These are phyloP conservation scores for Halichoeres trimaculatus DNA, from an alignment of 2,113 vertebrate genomes.

Conservation along the genomic window DNA sequence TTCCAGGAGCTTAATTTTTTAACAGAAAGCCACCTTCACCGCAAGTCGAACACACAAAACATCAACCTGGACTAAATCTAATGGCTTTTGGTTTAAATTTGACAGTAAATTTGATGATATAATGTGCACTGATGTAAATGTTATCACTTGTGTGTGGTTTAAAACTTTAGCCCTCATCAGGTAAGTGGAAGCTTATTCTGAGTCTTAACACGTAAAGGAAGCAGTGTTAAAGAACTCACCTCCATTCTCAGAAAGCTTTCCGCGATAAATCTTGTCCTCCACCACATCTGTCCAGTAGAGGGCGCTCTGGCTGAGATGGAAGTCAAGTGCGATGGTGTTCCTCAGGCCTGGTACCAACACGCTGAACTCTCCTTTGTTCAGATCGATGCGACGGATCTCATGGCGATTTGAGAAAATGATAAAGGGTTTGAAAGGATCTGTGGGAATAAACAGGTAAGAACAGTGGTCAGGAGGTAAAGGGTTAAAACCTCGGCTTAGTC, in stretches of 20 bases:
- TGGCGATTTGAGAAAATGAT: constrained; percentile 99
- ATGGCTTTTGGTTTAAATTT: not conserved
- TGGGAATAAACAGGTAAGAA: constrained; percentile 1
- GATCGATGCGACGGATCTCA: constrained; percentile 96
- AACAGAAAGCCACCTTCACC: not conserved
- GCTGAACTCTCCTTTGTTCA: constrained; percentile 95
- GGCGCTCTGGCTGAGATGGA: constrained; percentile 94
- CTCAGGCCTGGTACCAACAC: constrained; percentile 94
- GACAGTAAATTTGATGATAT: not conserved
- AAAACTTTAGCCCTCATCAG: too few species aligned
- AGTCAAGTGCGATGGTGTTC: constrained; percentile 97
- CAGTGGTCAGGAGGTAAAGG: not conserved
- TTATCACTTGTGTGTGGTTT: not conserved
- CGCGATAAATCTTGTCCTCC: constrained; percentile 98
- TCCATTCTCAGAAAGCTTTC: constrained; percentile 94
- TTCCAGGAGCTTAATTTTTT: not conserved
- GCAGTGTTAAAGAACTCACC: constrained; percentile 76
- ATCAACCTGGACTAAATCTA: not conserved
- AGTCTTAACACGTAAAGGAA: not conserved
- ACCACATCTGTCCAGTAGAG: constrained; percentile 99
- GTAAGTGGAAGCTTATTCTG: not conserved
- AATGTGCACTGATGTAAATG: not conserved
- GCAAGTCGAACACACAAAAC: not conserved
- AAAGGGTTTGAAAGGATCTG: constrained; percentile 96
- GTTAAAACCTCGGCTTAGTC: constrained; percentile 22